Evolutionary conservation across 2,797 vertebrate species (phyloP).

Genomic region (Acanthis flammea): DNA sequence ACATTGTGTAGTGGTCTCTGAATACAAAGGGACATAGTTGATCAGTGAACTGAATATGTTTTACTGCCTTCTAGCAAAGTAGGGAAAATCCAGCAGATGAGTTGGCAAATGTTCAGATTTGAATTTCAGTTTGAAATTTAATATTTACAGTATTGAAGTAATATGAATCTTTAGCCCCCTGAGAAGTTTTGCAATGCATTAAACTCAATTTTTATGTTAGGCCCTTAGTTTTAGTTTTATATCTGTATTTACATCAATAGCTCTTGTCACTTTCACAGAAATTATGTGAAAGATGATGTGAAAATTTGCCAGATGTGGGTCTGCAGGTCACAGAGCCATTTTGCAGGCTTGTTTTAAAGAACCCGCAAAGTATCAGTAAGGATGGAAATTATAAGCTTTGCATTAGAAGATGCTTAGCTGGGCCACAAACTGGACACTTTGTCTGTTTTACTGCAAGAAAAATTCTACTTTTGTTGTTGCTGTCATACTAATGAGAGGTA

Average conservation of each 20-base stretch:
- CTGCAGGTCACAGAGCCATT: neutral
- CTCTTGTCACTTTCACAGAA: neutral
- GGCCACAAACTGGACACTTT: neutral
- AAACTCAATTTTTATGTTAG: neutral
- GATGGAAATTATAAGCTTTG: neutral
- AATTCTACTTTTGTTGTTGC: neutral
- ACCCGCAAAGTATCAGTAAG: neutral
- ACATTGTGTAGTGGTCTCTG: neutral
- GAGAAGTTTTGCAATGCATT: neutral
- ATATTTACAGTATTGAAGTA: neutral
- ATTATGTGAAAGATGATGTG: neutral
- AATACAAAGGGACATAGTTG: neutral
- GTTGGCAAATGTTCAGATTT: neutral
- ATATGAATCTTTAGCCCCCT: neutral
- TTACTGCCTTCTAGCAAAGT: neutral
- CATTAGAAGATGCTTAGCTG: neutral
- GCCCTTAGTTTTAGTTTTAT: neutral
- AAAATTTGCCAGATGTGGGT: neutral
- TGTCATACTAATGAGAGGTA: neutral
- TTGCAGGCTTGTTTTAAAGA: conserved; percentile 5
- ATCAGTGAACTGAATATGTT: neutral
- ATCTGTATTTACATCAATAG: neutral
- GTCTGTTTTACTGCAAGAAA: neutral
- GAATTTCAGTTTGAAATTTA: neutral
- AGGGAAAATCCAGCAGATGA: neutral